Evolutionary conservation across 1,140 invertebrate genomes (phyloP).

Genomic region (Drosophila biarmipes): DNA sequence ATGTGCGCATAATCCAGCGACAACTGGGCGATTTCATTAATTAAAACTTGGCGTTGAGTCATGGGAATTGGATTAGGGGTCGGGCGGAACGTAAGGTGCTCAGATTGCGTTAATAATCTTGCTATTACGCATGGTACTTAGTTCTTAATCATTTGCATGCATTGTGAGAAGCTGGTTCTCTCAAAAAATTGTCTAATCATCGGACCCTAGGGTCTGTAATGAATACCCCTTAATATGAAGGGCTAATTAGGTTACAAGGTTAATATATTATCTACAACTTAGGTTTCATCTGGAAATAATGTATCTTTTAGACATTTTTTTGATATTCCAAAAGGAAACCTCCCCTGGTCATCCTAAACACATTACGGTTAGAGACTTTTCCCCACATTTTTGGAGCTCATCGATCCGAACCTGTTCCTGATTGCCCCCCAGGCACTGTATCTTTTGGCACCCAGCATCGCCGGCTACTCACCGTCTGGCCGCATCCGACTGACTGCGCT

Average conservation of each 20-base stretch:
- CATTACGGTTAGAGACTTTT: neutral
- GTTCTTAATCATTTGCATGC: neutral
- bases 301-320: no score
- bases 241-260: no score
- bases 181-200: no score
- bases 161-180: neutral
- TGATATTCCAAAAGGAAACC: neutral
- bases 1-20: slow-evolving; percentile 21
- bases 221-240: no score
- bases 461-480: slow-evolving; percentile 76
- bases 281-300: no score
- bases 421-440: neutral
- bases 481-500: slow-evolving; percentile 79
- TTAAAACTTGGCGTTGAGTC: slow-evolving; percentile 36
- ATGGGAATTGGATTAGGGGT: slow-evolving; percentile 38
- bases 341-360: neutral
- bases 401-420: neutral
- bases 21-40: slow-evolving; percentile 38
- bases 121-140: neutral
- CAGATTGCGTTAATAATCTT: slow-evolving; percentile 7
- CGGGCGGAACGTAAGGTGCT: neutral
- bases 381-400: neutral
- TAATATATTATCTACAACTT: no score
- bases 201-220: no score
- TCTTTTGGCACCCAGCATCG: slow-evolving; percentile 1